Evolutionary conservation across 1,140 invertebrate genomes (phyloP).

Genomic region (Antheraea mylitta): DNA sequence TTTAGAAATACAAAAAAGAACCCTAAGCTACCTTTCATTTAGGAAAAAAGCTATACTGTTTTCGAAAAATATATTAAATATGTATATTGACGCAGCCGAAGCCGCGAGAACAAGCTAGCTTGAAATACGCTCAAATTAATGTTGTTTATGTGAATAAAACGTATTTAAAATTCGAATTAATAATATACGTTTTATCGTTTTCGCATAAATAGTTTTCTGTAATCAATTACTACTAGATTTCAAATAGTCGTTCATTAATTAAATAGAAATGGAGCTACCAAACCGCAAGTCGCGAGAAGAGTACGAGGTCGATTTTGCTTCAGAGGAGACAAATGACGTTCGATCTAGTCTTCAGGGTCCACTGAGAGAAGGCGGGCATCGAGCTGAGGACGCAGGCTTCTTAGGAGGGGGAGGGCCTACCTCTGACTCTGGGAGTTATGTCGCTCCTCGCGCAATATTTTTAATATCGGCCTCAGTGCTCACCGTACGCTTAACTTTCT

Average conservation of each 20-base stretch:
- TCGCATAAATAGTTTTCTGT: no score
- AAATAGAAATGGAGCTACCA: slow-evolving; percentile 74
- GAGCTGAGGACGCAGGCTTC: slow-evolving; percentile 60
- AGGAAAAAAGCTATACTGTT: no score
- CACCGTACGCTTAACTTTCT: slow-evolving; percentile 50
- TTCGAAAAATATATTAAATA: no score
- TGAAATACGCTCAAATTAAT: no score
- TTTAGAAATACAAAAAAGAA: no score
- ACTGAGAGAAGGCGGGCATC: slow-evolving; percentile 60
- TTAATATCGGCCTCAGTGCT: slow-evolving; percentile 58
- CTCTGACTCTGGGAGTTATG: slow-evolving; percentile 25
- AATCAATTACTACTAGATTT: not conserved
- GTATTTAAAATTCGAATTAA: no score
- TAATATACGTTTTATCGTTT: no score
- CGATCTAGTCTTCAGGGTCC: slow-evolving; percentile 69
- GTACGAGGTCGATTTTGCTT: slow-evolving; percentile 53
- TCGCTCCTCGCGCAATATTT: slow-evolving; percentile 43
- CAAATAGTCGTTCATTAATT: slow-evolving; percentile 5
- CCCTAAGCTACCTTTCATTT: no score
- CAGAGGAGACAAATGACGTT: slow-evolving; percentile 68
- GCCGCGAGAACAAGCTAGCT: no score
- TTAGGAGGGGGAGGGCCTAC: slow-evolving; percentile 54
- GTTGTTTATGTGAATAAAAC: no score
- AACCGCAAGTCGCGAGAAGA: slow-evolving; percentile 63
- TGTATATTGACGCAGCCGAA: no score